Base-by-base conservation (phyloP, 2,888 invertebrate genomes). In the Steromphala cineraria region DNA sequence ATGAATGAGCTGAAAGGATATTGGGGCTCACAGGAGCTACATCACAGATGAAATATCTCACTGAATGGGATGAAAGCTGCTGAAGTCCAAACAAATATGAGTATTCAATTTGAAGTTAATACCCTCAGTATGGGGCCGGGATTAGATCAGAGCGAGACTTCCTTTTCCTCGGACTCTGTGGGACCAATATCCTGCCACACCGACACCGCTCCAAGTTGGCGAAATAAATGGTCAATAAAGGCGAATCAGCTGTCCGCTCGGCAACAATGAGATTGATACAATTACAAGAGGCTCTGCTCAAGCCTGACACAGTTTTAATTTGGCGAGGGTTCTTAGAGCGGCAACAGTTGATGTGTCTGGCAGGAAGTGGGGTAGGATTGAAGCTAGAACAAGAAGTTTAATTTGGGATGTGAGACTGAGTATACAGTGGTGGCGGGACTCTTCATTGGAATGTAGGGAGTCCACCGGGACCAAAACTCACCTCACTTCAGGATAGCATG, bases 241-340 rank as follows among this genome's bases (percentile, higher is more conserved):
- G 24, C 28, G 62, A 62, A 62, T 62, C 62, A 62, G 62, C 62
- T 62, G 62, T 28, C 62, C 62, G 62, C 24, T 62, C 62, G 28
- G 62, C 28, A 62, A 62, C 62, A 62, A 62, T 62, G 62, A 62
- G 62, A 62, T 62, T 62, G 62, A 62, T 62, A 62, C 62, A 62
- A 62, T 62, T 62, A 62, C 62, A 62, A 62, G 28, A 24, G 28
- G 28, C 28, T 24, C 62, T 24, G 62, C 62, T 62, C 24, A 62
- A 7, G 62, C 62, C 62, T 28, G 24, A 62, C 62, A 62, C 62
- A 62, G 28, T 28, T 62, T 62, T 62, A 62, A 62, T 62, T 62
- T 62, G 62, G 62, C n/a, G 62, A 62, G 28, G 62, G 62, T 62
- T 28, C 15, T 62, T 24, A 62, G 24, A 46, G 46, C 46, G 46